Evolutionary conservation across 2,888 invertebrate species (phyloP), one percentile per base, ranked within the genome.

Genomic region (Pammene fasciana): DNA sequence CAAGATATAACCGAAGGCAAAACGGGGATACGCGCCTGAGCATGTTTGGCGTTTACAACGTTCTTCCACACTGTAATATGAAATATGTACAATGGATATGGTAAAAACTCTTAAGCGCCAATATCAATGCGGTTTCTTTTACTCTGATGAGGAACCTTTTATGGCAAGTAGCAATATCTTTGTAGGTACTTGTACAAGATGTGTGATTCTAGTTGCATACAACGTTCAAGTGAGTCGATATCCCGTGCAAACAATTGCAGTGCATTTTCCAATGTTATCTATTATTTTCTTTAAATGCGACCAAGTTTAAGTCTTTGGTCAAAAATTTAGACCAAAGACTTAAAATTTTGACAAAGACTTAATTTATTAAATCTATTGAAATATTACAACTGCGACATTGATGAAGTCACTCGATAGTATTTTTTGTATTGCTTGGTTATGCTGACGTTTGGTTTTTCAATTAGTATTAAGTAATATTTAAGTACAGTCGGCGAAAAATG

Each of bases 141-240:
- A 16, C 48, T 50, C 13, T 18, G 50, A 11, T 11, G 18, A 7
- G 9, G 2, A 18, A 11, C 16, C 34, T 14, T 41, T 34, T 36
- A 18, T 34, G 9, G 34, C 41, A 59, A 34, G 43, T 18, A 50
- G 48, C 3, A 36, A 43, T 56, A 18, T 43, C 8, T 41, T 68
- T 56, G 62, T 50, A 46, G 68, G 76, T 72, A n/a, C n/a, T n/a
- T n/a, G n/a, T n/a, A 71, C 78, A 81, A n/a, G 34, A 6, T n/a
- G 34, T 34, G 54, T n/a, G 7, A 54, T 54, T 54, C 2, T 4
- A n/a, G n/a, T 34, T 34, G 34, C 26, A 5, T 13, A 13, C 1
- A 18, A n/a, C 11, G 13, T 11, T 1, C 14, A 2, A 8, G 16
- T 14, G 16, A 48, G 46, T 9, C n/a, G 8, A 7, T 14, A 14